Evolutionary conservation across 2,113 vertebrate genomes (phyloP).

Genomic region (Etheostoma spectabile): DNA sequence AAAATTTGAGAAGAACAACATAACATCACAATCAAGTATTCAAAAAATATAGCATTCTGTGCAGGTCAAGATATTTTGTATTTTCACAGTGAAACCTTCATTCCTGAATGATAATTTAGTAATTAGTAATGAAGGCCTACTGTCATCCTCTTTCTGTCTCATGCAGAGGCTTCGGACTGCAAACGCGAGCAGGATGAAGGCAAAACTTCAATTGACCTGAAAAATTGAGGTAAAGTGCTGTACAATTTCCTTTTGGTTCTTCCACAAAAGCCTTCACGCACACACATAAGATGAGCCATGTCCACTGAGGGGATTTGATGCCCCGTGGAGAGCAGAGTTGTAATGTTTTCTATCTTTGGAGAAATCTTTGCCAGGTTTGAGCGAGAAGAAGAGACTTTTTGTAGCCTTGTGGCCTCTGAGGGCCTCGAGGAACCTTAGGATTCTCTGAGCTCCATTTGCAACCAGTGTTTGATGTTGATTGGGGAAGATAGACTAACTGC

Average conservation of each 20-base stretch:
- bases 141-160: background rate
- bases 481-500: conserved; percentile 31
- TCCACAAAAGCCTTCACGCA: conserved; percentile 5
- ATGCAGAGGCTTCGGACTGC: conserved; percentile 2
- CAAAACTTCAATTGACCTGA: conserved; percentile 29
- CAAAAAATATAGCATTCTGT: background rate
- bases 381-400: conserved; percentile 23
- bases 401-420: conserved; percentile 20
- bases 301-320: conserved; percentile 35
- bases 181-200: conserved; percentile 27
- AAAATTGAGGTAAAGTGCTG: conserved; percentile 30
- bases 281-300: conserved; percentile 17
- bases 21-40: conserved; percentile 12
- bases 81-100: background rate
- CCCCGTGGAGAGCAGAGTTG: conserved; percentile 47
- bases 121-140: background rate
- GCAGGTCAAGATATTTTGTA: background rate
- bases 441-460: conserved; percentile 18
- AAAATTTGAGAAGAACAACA: background rate
- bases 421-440: conserved; percentile 21
- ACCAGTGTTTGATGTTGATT: conserved; percentile 25
- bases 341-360: conserved; percentile 44
- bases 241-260: conserved; percentile 6
- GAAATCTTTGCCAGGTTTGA: conserved; percentile 41
- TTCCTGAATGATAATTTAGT: too few relatives aligned